Evolutionary conservation across 2,797 vertebrate genomes (phyloP).

Genomic region (Bufotes viridis): DNA sequence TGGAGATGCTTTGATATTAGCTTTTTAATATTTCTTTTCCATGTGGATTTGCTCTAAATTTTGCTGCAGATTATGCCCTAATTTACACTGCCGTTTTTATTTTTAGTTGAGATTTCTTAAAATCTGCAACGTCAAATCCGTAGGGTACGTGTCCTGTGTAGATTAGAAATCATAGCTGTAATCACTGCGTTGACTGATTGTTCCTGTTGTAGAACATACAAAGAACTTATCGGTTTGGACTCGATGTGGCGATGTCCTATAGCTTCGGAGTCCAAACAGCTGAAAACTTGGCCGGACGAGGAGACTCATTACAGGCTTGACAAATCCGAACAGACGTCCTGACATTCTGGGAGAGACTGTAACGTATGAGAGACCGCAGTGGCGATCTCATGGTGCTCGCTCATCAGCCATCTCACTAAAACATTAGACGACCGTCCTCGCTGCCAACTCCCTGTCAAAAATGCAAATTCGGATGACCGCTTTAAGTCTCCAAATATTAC

Average conservation of each 20-base stretch:
- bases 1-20: neutral
- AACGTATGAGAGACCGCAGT: conserved; percentile 27
- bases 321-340: conserved; percentile 33
- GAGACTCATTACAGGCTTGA: conserved; percentile 35
- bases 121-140: too few species aligned
- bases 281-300: conserved; percentile 26
- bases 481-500: conserved; percentile 34
- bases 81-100: too few species aligned
- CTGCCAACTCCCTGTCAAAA: conserved; percentile 55
- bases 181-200: too few species aligned
- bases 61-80: too few species aligned
- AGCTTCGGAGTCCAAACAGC: neutral
- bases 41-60: too few species aligned
- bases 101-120: too few species aligned
- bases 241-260: neutral
- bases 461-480: conserved; percentile 43
- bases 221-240: neutral
- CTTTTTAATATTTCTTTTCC: too few species aligned
- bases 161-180: neutral
- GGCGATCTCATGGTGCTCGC: conserved; percentile 15
- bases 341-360: conserved; percentile 23
- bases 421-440: neutral
- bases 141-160: too few species aligned
- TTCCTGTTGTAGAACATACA: neutral
- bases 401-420: conserved; percentile 21